Percentiles rank a stretch among this genome's conserved stretches.
phyloP scores from a whole-genome alignment of 2,888 invertebrate genomes.

The Flexamia atlantica region DNA sequence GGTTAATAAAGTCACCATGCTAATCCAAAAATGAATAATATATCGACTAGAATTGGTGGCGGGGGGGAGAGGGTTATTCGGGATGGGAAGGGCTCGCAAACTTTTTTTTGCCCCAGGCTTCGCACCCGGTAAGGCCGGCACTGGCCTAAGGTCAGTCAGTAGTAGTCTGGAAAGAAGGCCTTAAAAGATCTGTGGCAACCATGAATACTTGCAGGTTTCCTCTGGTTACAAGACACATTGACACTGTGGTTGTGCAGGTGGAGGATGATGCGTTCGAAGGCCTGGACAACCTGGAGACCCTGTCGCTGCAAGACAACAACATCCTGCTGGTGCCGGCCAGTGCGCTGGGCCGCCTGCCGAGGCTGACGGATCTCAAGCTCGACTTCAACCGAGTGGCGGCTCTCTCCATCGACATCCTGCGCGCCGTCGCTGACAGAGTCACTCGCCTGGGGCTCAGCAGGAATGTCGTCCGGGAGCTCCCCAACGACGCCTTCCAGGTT shows the following conservation, averaged over 20 bases:
- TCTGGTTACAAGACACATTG: constrained; percentile 68
- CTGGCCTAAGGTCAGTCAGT: no score
- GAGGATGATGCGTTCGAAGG: constrained; percentile 94
- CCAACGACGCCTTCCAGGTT: constrained; percentile 86
- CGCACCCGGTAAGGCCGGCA: no score
- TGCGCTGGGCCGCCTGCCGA: constrained; percentile 88
- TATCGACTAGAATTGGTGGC: no score
- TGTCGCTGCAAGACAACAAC: constrained; percentile 92
- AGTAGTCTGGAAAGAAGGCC: no score
- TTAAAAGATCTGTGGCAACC: no score
- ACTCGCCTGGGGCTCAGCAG: constrained; percentile 87
- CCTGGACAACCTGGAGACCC: constrained; percentile 84
- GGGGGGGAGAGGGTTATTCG: no score
- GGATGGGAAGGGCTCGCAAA: no score
- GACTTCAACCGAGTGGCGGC: constrained; percentile 94
- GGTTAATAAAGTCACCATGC: no score
- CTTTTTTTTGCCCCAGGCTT: no score
- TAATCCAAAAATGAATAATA: no score
- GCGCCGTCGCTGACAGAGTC: constrained; percentile 82
- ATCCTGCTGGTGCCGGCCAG: constrained; percentile 91
- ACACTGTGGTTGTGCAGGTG: constrained; percentile 78
- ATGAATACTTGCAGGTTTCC: no score
- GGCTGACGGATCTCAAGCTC: constrained; percentile 84
- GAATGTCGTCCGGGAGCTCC: constrained; percentile 92
- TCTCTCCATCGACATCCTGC: constrained; percentile 86